Conservation (phyloP, 2,113 vertebrate genomes). For the Nothobranchius kuhntae region DNA sequence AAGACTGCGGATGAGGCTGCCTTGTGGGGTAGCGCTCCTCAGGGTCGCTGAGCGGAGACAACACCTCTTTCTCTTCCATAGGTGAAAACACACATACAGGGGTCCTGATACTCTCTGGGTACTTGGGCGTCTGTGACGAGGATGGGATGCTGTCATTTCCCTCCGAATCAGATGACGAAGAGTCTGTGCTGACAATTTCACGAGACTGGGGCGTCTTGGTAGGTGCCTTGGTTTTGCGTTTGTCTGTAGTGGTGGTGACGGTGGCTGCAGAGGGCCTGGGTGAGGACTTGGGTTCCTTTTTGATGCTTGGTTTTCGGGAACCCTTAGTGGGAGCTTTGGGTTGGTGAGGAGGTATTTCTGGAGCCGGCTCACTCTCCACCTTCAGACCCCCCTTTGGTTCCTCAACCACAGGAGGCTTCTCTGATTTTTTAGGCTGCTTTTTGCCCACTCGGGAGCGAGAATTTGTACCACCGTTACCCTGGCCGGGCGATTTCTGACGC, state of each 20-base stretch:
- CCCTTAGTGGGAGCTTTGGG: slow-evolving; percentile 95
- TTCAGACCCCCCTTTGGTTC: slow-evolving; percentile 92
- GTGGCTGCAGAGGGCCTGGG: slow-evolving; percentile 79
- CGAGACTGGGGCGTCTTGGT: slow-evolving; percentile 90
- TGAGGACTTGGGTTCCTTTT: slow-evolving; percentile 93
- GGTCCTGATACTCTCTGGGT: slow-evolving; percentile 92
- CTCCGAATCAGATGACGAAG: slow-evolving; percentile 95
- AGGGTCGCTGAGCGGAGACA: slow-evolving; percentile 94
- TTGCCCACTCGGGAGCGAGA: slow-evolving; percentile 90
- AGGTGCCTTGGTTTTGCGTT: slow-evolving; percentile 89
- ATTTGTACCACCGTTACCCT: slow-evolving; percentile 84
- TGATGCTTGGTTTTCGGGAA: slow-evolving; percentile 91
- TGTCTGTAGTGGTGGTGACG: slow-evolving; percentile 74
- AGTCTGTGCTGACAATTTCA: slow-evolving; percentile 94
- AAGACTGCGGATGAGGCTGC: slow-evolving; percentile 68
- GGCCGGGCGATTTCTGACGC: slow-evolving; percentile 94
- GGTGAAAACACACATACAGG: slow-evolving; percentile 92
- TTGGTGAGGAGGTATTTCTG: slow-evolving; percentile 86
- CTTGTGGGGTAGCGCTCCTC: slow-evolving; percentile 86
- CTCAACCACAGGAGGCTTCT: slow-evolving; percentile 87
- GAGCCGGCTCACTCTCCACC: slow-evolving; percentile 92
- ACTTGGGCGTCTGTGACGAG: slow-evolving; percentile 95
- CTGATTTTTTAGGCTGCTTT: slow-evolving; percentile 96
- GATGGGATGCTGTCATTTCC: slow-evolving; percentile 96
- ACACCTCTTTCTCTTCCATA: slow-evolving; percentile 94